Evolutionary conservation across 2,113 vertebrate species (phyloP).

Genomic region (Peromyscus californicus): DNA sequence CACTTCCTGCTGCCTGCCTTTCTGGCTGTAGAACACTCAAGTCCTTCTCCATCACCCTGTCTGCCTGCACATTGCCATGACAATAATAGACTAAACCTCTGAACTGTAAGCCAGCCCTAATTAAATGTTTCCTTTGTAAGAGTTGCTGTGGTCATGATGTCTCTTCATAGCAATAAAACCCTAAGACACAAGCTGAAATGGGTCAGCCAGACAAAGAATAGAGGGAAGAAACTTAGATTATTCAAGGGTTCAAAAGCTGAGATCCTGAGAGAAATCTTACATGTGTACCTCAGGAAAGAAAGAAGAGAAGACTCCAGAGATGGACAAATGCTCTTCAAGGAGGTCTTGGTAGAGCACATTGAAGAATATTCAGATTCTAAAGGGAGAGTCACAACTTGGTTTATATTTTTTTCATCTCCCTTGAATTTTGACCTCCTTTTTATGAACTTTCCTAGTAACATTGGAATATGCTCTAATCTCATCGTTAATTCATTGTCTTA

Average conservation of each 20-base stretch:
- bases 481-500: not conserved
- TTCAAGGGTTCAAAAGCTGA: not conserved
- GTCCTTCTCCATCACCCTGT: not conserved
- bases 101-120: not conserved
- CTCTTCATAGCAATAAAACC: no score
- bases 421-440: constrained; percentile 24
- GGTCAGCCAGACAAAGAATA: not conserved
- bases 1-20: not conserved
- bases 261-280: not conserved
- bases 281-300: not conserved
- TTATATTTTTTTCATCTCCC: not conserved
- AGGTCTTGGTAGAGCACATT: not conserved
- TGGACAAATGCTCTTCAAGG: not conserved
- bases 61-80: not conserved
- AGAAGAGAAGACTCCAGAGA: not conserved
- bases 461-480: not conserved
- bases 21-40: not conserved
- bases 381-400: not conserved
- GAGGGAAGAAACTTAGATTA: not conserved
- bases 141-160: not conserved
- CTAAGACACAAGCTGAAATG: not conserved
- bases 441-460: not conserved
- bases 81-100: not conserved
- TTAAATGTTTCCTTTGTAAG: not conserved
- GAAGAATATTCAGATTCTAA: not conserved